Percentiles rank a stretch among this genome's conserved stretches.
These are phyloP conservation scores for Turritopsis rubra DNA, from an alignment of 30 jellyfish, hydroid and myxozoan species.

Conservation along the genomic window DNA sequence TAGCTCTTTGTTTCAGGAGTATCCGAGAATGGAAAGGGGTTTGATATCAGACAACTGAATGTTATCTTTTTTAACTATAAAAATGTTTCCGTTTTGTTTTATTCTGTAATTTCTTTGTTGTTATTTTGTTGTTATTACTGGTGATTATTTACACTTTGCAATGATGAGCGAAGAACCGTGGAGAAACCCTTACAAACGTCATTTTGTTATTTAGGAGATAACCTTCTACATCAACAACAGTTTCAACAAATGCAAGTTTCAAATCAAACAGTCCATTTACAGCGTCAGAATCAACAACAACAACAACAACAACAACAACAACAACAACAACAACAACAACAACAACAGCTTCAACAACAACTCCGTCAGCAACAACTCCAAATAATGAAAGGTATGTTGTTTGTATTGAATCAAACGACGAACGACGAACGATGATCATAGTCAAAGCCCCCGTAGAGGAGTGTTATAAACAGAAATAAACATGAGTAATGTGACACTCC, in stretches of 20 bases:
- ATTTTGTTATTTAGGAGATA: not conserved
- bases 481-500: too few species aligned
- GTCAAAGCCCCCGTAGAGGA: too few species aligned
- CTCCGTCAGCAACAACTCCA: slow-evolving; percentile 18
- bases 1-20: too few species aligned
- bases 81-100: too few species aligned
- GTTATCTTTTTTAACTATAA: too few species aligned
- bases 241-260: slow-evolving; percentile 2
- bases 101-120: too few species aligned
- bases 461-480: too few species aligned
- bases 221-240: slow-evolving; percentile 9
- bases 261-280: not conserved
- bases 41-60: too few species aligned
- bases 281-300: slow-evolving; percentile 22
- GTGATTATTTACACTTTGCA: not conserved
- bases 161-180: not conserved
- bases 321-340: slow-evolving; percentile 49
- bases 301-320: not conserved
- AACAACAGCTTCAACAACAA: slow-evolving; percentile 32
- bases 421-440: too few species aligned
- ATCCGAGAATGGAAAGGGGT: too few species aligned
- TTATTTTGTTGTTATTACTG: not conserved
- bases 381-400: not conserved
- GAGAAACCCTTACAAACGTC: not conserved
- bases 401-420: not conserved